Evolutionary conservation across 2,888 invertebrate genomes (phyloP).

Genomic region (Euclidia mi): DNA sequence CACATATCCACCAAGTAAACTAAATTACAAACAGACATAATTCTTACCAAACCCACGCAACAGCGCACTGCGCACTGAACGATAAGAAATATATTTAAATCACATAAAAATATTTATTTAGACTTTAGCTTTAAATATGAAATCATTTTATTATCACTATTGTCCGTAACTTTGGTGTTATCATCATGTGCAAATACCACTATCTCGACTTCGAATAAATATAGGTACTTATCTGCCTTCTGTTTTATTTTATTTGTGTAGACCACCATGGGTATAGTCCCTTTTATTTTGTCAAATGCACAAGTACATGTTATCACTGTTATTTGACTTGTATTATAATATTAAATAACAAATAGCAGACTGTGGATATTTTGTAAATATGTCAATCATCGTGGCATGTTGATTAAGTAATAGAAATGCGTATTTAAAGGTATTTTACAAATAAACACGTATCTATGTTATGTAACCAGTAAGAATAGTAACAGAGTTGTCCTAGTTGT

Average conservation of each 20-base stretch:
- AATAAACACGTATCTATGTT: no score
- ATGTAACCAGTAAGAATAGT: no score
- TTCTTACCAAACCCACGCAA: no score
- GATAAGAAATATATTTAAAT: background rate
- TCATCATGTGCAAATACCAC: constrained; percentile 57
- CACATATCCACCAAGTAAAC: no score
- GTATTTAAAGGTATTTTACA: no score
- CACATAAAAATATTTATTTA: constrained; percentile 23
- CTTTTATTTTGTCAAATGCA: constrained; percentile 35
- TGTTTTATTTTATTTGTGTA: constrained; percentile 44
- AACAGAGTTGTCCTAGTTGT: no score
- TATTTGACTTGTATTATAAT: constrained; percentile 37
- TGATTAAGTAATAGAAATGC: no score
- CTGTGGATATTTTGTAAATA: constrained; percentile 7
- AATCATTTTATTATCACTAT: constrained; percentile 37
- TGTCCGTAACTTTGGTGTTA: constrained; percentile 53
- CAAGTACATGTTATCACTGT: constrained; percentile 26
- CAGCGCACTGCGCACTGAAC: background rate
- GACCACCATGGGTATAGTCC: constrained; percentile 41
- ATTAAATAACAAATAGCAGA: constrained; percentile 24
- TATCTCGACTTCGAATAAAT: constrained; percentile 55
- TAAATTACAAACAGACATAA: no score
- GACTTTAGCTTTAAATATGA: constrained; percentile 38
- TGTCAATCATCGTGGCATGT: constrained; percentile 2
- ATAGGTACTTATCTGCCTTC: constrained; percentile 36